Base-by-base conservation (phyloP, 2,797 vertebrate genomes). In the Okamejei kenojei region DNA sequence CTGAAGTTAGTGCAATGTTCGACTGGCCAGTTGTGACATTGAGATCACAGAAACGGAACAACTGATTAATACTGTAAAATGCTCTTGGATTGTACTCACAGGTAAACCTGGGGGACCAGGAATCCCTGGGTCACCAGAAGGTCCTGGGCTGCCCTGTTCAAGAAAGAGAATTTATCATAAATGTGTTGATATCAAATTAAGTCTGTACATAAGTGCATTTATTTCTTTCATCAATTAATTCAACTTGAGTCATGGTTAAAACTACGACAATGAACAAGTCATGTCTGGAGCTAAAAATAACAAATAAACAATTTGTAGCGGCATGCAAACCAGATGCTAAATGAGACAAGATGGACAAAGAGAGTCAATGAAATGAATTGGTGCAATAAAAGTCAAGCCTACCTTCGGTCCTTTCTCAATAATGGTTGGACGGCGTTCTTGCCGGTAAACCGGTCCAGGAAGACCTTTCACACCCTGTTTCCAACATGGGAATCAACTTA, bases 111-210 rank as follows among this genome's bases (percentile, higher is more conserved):
- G 11, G 79, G 0, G 4, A 90, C 97, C 97, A 7, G 0, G n/a
- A 74, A 93, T 95, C 26, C 96, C 96, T 93, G 95, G 95, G 0
- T 91, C n/a, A 88, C 97, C 97, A 5, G 2, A 0, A 9, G 95
- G 95, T 11, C 97, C 97, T 45, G 95, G 95, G 91, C 96, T 96
- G 13, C 97, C 97, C 96, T 96, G 94, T 94, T 95, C 94, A 93
- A 15, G 93, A 73, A 76, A 68, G 68, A 63, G 1, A 32, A 65
- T n/a, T 86, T n/a, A 63, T 0, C 1, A 86, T n/a, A 88, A 32
- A 65, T 61, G 23, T 61, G 45, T 17, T 19, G 6, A 35, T 88
- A 65, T 21, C 61, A 88, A 15, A 9, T 32, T 35, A 88, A 4
- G 65, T 88, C 84, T 68, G 84, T 23, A 65, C 21, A 7, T 23